Conservation (phyloP, 2,888 invertebrate genomes). For the Microdon myrmicae region DNA sequence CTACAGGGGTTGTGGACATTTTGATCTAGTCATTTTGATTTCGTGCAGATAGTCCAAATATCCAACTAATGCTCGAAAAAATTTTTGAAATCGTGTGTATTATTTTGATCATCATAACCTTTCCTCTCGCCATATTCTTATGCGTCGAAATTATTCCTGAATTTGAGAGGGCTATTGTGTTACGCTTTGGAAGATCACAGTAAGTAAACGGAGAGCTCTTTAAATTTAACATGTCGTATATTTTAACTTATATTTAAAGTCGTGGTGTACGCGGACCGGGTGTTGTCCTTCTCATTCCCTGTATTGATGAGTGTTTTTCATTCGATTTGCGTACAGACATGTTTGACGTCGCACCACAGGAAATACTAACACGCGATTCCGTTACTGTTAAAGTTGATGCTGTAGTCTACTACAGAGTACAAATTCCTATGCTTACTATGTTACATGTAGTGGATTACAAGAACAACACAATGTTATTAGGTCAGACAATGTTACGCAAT, state of each 20-base stretch:
- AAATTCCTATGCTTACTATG: conserved; percentile 77
- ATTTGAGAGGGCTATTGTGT: conserved; percentile 72
- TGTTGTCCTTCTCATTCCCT: conserved; percentile 72
- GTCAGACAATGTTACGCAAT: conserved; percentile 85
- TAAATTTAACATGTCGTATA: not conserved
- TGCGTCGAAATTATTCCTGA: conserved; percentile 68
- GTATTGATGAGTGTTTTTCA: conserved; percentile 70
- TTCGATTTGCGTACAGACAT: conserved; percentile 72
- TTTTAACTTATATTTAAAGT: conserved; percentile 34
- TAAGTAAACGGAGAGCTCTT: conserved; percentile 1
- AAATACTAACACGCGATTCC: conserved; percentile 84
- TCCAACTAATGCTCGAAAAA: conserved; percentile 52
- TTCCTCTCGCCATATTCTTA: conserved; percentile 57
- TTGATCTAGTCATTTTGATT: too few species aligned
- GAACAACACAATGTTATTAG: conserved; percentile 79
- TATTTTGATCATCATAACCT: conserved; percentile 54
- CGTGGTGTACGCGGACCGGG: conserved; percentile 70
- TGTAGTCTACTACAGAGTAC: conserved; percentile 81
- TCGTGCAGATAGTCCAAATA: too few species aligned
- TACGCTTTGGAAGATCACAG: conserved; percentile 69
- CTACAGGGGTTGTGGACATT: too few species aligned
- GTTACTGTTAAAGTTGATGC: conserved; percentile 93
- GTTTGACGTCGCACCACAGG: conserved; percentile 73
- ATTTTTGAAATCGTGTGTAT: conserved; percentile 52
- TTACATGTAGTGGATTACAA: conserved; percentile 70